Evolutionary conservation across 2,888 invertebrate genomes (phyloP).

Genomic region (Blomia tropicalis): DNA sequence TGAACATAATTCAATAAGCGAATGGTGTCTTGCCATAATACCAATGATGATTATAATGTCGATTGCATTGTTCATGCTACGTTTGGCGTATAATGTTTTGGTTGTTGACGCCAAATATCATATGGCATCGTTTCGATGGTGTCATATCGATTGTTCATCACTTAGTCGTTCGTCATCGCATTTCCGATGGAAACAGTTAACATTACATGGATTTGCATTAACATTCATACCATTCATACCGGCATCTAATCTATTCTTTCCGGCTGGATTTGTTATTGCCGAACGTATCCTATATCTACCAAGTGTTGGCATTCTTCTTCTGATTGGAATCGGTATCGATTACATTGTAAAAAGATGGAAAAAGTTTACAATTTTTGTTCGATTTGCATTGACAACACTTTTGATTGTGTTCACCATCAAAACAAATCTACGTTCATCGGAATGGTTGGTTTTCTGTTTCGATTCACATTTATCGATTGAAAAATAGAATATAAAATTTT

Average conservation of each 20-base stretch:
- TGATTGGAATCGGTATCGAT: conserved; percentile 33
- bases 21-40: too few relatives aligned
- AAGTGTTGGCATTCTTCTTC: conserved; percentile 37
- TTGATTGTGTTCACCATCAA: neutral
- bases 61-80: neutral
- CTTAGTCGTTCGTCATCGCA: neutral
- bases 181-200: neutral
- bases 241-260: conserved; percentile 38
- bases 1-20: neutral
- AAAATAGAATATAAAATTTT: neutral
- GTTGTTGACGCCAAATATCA: neutral
- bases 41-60: too few relatives aligned
- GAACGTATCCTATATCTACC: conserved; percentile 40
- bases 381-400: neutral
- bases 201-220: conserved; percentile 32
- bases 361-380: neutral
- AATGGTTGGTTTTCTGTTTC: neutral
- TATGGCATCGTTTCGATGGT: neutral
- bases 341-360: conserved; percentile 3
- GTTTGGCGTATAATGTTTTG: neutral
- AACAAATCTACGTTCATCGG: neutral
- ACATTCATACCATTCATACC: conserved; percentile 37
- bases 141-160: too few relatives aligned
- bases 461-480: too few relatives aligned
- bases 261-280: conserved; percentile 40